Base-by-base conservation (phyloP, 2,797 vertebrate genomes). In the Cossypha dichroa region DNA sequence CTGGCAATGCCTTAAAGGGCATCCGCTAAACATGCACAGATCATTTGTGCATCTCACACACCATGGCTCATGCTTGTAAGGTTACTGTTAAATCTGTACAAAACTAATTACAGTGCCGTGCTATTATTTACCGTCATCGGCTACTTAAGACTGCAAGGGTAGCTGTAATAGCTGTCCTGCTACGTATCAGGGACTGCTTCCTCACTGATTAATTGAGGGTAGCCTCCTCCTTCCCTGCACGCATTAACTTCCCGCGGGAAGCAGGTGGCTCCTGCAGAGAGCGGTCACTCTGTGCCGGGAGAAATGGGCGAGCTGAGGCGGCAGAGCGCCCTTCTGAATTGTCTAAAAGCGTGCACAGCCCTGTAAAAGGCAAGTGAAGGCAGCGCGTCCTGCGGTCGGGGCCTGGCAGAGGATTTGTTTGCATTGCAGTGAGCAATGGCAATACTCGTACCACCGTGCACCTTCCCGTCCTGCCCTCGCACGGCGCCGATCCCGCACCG, bases 371-470 rank as follows among this genome's bases (percentile, higher is more conserved):
- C 41, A 20, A 13, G 26, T 6, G 34, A 1, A 2, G 29, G 25
- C 33, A 25, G 33, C 29, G 20, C 2, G 60, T 15, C 15, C 52
- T 10, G 70, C 34, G 6, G 6, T 8, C 23, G 2, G 2, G 19
- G 13, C 56, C 29, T 0, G 16, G 3, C 72, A 2, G 52, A 20
- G 26, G 15, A 1, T 13, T 33, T 55, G 17, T 29, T 51, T 51
- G 29, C 49, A 29, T 3, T 38, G 31, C 48, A 29, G 21, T 1
- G 58, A 40, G 70, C 66, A 7, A 4, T 3, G 23, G n/a, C 22
- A 29, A 0, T 1, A n/a, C 5, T 0, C 3, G 13, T 7, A 21
- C 12, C 4, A 21, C 25, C 8, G 9, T 2, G 67, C 34, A 3
- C 7, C 25, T 25, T 43, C 48, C 4, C 67, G 3, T 20, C 14